phyloP scores from a whole-genome alignment of 2,888 invertebrate genomes.

The Hypsopygia costalis region DNA sequence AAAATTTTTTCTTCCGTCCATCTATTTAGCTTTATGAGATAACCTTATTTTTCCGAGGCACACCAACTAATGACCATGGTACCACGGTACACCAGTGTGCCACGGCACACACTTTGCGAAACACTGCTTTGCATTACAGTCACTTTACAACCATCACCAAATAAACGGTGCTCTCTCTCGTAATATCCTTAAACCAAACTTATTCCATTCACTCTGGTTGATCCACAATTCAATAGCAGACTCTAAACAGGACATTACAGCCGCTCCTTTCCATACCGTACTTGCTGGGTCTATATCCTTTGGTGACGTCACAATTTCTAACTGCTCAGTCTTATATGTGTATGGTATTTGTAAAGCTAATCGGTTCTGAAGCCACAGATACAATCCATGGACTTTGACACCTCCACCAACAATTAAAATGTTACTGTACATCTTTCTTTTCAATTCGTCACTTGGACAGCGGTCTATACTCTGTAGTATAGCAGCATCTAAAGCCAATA shows the following conservation, averaged over 20 bases:
- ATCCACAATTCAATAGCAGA: constrained; percentile 97
- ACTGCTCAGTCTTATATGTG: constrained; percentile 88
- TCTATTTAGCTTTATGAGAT: no score
- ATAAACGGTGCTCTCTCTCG: constrained; percentile 96
- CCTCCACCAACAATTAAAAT: constrained; percentile 96
- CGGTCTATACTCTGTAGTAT: constrained; percentile 95
- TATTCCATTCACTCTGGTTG: constrained; percentile 90
- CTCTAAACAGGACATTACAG: constrained; percentile 95
- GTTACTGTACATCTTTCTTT: constrained; percentile 96
- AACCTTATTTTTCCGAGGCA: no score
- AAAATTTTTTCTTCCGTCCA: no score
- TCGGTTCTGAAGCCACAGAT: constrained; percentile 93
- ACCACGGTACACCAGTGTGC: no score
- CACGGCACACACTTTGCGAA: no score
- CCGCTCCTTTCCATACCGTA: constrained; percentile 97
- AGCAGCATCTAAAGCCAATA: constrained; percentile 94
- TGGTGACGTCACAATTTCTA: constrained; percentile 94
- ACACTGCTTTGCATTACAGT: no score
- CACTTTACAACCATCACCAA: constrained; percentile 78
- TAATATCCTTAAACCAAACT: constrained; percentile 90
- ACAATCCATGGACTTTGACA: constrained; percentile 90
- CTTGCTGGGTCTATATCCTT: constrained; percentile 96
- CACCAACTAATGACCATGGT: no score
- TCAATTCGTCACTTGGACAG: constrained; percentile 93
- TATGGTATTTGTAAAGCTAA: constrained; percentile 91